Conservation (phyloP, 2,888 invertebrate genomes). For the Calliphora vomitoria region DNA sequence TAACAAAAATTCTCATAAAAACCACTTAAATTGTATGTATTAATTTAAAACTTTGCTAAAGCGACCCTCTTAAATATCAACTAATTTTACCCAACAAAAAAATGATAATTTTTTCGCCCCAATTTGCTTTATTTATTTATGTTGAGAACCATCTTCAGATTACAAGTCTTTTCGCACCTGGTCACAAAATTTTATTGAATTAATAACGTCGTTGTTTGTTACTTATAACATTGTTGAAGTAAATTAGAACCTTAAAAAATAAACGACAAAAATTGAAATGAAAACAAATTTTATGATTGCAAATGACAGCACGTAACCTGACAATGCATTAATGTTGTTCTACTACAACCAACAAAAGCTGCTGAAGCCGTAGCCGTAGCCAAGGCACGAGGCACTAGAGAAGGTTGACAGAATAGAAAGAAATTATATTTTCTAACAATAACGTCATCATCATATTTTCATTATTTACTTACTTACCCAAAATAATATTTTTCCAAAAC, state of each 20-base stretch:
- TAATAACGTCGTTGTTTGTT: constrained; percentile 40
- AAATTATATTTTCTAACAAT: constrained; percentile 13
- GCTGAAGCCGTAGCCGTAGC: neutral
- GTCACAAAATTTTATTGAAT: constrained; percentile 40
- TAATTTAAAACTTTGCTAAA: neutral
- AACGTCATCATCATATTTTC: constrained; percentile 36
- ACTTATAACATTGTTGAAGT: neutral
- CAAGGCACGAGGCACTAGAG: neutral
- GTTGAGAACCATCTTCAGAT: constrained; percentile 4
- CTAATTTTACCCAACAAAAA: neutral
- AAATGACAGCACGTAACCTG: constrained; percentile 63
- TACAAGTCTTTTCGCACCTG: constrained; percentile 1
- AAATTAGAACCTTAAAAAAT: neutral
- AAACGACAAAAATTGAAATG: neutral
- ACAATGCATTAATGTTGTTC: constrained; percentile 57
- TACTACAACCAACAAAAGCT: constrained; percentile 6
- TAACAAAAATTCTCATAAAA: no score
- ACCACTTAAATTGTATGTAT: neutral
- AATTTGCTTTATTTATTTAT: neutral
- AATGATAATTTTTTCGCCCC: neutral
- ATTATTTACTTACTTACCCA: constrained; percentile 17
- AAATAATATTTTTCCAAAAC: constrained; percentile 15
- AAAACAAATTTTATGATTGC: constrained; percentile 57
- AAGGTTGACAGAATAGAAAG: constrained; percentile 8
- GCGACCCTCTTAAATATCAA: neutral